Evolutionary conservation across 1,140 invertebrate genomes (phyloP).

Genomic region (Bombus waltoni): DNA sequence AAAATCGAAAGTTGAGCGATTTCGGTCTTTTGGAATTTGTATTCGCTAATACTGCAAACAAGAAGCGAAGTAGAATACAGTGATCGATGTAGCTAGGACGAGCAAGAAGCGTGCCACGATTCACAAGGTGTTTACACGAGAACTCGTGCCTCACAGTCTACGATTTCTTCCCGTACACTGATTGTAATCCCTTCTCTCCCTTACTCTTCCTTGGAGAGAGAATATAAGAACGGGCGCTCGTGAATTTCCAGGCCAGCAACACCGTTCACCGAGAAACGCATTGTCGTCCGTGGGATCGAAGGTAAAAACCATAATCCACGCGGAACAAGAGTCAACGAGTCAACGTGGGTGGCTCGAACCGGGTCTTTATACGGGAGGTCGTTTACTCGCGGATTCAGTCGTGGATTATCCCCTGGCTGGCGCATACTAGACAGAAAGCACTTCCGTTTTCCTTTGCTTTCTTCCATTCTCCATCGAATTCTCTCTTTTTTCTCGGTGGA

Average conservation of each 20-base stretch:
- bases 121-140: slow-evolving; percentile 28
- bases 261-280: slow-evolving; percentile 44
- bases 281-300: slow-evolving; percentile 54
- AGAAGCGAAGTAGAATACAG: background rate
- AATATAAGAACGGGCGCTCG: slow-evolving; percentile 23
- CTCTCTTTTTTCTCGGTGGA: background rate
- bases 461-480: background rate
- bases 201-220: background rate
- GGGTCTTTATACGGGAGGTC: slow-evolving; percentile 46
- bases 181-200: background rate
- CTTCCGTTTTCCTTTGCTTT: background rate
- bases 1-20: background rate
- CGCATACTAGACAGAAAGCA: slow-evolving; percentile 29
- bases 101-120: background rate
- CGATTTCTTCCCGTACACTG: slow-evolving; percentile 23
- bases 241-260: slow-evolving; percentile 40
- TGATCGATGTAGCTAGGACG: slow-evolving; percentile 5
- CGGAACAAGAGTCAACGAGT: slow-evolving; percentile 52
- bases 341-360: slow-evolving; percentile 49
- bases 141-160: slow-evolving; percentile 17
- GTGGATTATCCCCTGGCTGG: slow-evolving; percentile 36
- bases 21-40: background rate
- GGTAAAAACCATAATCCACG: slow-evolving; percentile 55
- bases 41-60: too few species aligned
- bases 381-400: slow-evolving; percentile 46